Evolutionary conservation across 2,888 invertebrate genomes (phyloP).

Genomic region (Parthenolecanium corni): DNA sequence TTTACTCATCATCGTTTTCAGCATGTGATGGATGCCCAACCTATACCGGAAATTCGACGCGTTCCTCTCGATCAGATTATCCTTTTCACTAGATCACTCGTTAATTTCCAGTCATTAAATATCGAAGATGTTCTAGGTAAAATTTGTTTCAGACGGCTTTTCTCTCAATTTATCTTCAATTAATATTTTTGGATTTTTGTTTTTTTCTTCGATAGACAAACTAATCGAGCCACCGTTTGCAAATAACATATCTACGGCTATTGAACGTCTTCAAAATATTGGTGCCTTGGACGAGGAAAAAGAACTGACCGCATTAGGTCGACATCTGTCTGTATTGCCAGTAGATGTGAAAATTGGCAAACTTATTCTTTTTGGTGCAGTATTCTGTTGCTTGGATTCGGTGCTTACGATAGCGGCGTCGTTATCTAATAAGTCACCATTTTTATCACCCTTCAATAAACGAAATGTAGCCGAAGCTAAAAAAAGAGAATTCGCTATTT

Average conservation of each 20-base stretch:
- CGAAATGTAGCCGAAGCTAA: constrained; percentile 6
- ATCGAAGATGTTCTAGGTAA: constrained; percentile 46
- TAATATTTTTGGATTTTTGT: not conserved
- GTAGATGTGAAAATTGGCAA: constrained; percentile 88
- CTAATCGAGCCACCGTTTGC: constrained; percentile 59
- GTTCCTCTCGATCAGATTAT: constrained; percentile 75
- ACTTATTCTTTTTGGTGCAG: constrained; percentile 79
- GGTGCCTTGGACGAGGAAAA: constrained; percentile 66
- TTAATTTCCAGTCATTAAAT: constrained; percentile 42
- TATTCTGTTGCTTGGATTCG: constrained; percentile 84
- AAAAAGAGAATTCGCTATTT: not conserved
- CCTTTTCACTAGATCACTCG: constrained; percentile 60
- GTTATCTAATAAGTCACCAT: constrained; percentile 56
- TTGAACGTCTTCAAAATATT: constrained; percentile 58
- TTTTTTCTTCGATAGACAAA: not conserved
- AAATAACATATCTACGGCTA: constrained; percentile 55
- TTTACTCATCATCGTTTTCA: constrained; percentile 55
- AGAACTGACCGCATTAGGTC: constrained; percentile 70
- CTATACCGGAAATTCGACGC: constrained; percentile 73
- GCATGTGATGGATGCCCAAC: constrained; percentile 48
- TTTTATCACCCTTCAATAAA: constrained; percentile 6
- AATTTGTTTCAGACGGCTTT: constrained; percentile 11
- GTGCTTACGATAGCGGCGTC: constrained; percentile 81
- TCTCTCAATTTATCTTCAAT: not conserved
- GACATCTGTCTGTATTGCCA: constrained; percentile 75